These are phyloP conservation scores for Heliconius erato DNA, from an alignment of 2,888 invertebrate genomes.

Conservation along the genomic window DNA sequence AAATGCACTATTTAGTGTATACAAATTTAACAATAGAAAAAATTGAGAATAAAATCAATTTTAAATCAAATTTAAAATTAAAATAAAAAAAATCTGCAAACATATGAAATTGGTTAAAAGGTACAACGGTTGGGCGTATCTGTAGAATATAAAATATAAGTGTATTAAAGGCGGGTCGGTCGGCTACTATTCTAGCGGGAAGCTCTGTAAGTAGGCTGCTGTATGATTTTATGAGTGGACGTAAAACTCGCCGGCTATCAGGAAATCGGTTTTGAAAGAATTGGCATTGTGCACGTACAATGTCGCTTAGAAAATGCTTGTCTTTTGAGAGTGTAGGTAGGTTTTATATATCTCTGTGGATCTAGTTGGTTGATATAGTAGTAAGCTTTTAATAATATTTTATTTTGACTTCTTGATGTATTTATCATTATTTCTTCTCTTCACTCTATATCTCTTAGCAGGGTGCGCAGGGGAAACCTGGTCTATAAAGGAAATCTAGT, in stretches of 20 bases:
- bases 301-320: slow-evolving; percentile 16
- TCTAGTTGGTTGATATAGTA: neutral
- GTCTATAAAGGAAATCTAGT: no score
- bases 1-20: no score
- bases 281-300: slow-evolving; percentile 35
- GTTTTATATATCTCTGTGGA: slow-evolving; percentile 5
- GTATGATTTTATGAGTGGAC: slow-evolving; percentile 47
- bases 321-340: neutral
- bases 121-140: neutral
- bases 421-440: no score
- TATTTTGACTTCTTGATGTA: no score
- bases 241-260: slow-evolving; percentile 39
- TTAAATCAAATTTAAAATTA: neutral
- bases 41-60: neutral
- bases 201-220: slow-evolving; percentile 29
- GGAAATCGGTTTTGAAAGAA: slow-evolving; percentile 35
- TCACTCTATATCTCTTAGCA: no score
- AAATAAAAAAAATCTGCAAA: neutral
- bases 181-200: slow-evolving; percentile 19
- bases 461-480: no score
- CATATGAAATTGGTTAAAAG: neutral
- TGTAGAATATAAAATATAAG: slow-evolving; percentile 19
- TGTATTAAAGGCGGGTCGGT: slow-evolving; percentile 14
- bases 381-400: neutral
- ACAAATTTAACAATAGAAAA: no score